Percentiles rank a stretch among this genome's conserved stretches.
Conservation (phyloP, 2,888 invertebrate genomes). For the Melanchra persicariae region DNA sequence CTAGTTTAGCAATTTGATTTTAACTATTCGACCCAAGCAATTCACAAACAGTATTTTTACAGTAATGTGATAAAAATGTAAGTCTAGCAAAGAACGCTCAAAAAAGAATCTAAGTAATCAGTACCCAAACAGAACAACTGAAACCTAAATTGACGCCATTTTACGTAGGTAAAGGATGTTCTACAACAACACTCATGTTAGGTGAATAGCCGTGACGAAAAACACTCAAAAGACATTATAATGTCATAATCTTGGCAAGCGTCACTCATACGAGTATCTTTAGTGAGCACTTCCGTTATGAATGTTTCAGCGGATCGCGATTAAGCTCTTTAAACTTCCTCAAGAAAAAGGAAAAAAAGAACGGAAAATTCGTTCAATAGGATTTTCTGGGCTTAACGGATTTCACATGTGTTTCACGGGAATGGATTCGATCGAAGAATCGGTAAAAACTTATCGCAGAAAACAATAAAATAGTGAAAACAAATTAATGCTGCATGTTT, state of each 20-base stretch:
- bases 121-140: neutral
- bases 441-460: constrained; percentile 24
- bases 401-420: constrained; percentile 79
- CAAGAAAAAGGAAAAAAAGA: constrained; percentile 74
- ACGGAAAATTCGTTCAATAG: constrained; percentile 72
- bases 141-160: neutral
- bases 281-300: constrained; percentile 72
- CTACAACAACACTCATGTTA: constrained; percentile 55
- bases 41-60: neutral
- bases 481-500: constrained; percentile 44
- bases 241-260: constrained; percentile 70
- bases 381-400: constrained; percentile 84
- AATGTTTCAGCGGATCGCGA: constrained; percentile 70
- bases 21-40: neutral
- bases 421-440: constrained; percentile 33
- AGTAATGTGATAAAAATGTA: neutral
- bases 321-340: constrained; percentile 75
- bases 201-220: constrained; percentile 68
- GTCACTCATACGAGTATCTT: constrained; percentile 63
- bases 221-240: constrained; percentile 68
- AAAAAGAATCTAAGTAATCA: neutral
- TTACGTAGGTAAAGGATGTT: constrained; percentile 5
- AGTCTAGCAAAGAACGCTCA: neutral
- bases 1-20: neutral
- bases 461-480: constrained; percentile 37